phyloP scores from a whole-genome alignment of 2,797 vertebrate genomes.

The Eupleurogrammus muticus region DNA sequence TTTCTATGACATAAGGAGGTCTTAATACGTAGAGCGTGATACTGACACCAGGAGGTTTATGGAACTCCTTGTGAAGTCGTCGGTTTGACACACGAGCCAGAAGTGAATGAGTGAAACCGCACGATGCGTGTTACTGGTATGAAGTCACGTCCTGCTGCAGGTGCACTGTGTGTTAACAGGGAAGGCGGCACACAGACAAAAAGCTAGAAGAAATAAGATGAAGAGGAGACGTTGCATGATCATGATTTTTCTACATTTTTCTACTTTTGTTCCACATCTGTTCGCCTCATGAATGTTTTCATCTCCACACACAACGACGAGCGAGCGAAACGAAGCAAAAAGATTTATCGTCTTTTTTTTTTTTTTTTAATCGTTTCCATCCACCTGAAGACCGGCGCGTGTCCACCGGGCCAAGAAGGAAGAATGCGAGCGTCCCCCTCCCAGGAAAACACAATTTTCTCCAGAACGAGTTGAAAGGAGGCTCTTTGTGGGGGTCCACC shows the following conservation, averaged over 20 bases:
- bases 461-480: too few species aligned
- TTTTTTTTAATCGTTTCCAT: conserved; percentile 24
- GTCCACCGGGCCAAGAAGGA: conserved; percentile 8
- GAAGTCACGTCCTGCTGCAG: neutral
- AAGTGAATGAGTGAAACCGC: neutral
- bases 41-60: neutral
- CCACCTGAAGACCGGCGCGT: conserved; percentile 21
- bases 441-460: neutral
- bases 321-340: conserved; percentile 16
- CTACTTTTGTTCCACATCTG: neutral
- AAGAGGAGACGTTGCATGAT: neutral
- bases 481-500: neutral
- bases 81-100: neutral
- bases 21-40: too few species aligned
- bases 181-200: too few species aligned
- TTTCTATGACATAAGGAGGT: conserved; percentile 7
- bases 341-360: neutral
- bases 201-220: too few species aligned
- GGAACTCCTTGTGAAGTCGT: neutral
- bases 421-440: conserved; percentile 8
- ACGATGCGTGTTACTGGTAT: neutral
- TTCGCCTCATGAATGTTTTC: conserved; percentile 3
- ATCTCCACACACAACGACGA: neutral
- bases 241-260: neutral
- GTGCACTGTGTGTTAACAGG: neutral